These are phyloP conservation scores for Bellardia pandia DNA, from an alignment of 2,888 invertebrate genomes.

Conservation along the genomic window DNA sequence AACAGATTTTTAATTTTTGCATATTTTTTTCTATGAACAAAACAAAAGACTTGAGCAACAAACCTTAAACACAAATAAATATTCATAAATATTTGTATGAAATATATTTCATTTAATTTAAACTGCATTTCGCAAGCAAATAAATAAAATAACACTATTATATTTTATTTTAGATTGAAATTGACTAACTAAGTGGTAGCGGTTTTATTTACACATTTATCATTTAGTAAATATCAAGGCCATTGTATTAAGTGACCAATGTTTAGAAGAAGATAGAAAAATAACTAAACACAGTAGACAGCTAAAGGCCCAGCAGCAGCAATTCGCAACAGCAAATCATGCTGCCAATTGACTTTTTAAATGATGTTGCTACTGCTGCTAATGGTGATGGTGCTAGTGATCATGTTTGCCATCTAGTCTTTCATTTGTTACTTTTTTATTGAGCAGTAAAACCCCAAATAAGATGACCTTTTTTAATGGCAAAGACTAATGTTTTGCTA, in stretches of 20 bases:
- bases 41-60: slow-evolving; percentile 67
- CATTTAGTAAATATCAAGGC: slow-evolving; percentile 70
- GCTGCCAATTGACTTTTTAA: slow-evolving; percentile 44
- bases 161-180: not conserved
- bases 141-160: not conserved
- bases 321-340: not conserved
- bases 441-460: slow-evolving; percentile 3
- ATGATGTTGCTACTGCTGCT: slow-evolving; percentile 16
- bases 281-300: slow-evolving; percentile 3
- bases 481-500: slow-evolving; percentile 11
- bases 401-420: not conserved
- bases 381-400: not conserved
- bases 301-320: slow-evolving; percentile 1
- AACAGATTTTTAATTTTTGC: slow-evolving; percentile 1
- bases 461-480: slow-evolving; percentile 53
- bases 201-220: slow-evolving; percentile 64
- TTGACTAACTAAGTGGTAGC: slow-evolving; percentile 31
- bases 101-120: slow-evolving; percentile 12
- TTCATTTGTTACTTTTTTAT: not conserved
- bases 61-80: slow-evolving; percentile 28
- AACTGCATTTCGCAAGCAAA: slow-evolving; percentile 40
- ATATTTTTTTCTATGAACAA: not conserved
- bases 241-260: slow-evolving; percentile 38
- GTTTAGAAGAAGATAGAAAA: slow-evolving; percentile 22
- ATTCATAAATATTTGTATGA: slow-evolving; percentile 17